Conservation (phyloP, 2,113 vertebrate species). For the Crotalus helleri region DNA sequence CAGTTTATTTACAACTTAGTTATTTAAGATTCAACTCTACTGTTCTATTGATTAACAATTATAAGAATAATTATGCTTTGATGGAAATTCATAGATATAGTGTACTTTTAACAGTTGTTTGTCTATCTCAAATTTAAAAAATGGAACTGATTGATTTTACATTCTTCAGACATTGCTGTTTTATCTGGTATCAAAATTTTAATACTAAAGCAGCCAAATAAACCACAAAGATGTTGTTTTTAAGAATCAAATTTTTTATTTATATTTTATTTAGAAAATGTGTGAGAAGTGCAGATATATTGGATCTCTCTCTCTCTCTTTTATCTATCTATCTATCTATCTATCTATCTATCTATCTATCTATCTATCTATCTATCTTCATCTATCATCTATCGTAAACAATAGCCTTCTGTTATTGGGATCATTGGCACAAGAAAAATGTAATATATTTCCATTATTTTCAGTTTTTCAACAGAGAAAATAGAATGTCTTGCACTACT, state of each 20-base stretch:
- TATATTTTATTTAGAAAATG: slow-evolving; percentile 42
- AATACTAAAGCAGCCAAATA: slow-evolving; percentile 38
- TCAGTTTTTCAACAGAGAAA: slow-evolving; percentile 36
- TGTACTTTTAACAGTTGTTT: not conserved
- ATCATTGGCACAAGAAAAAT: slow-evolving; percentile 46
- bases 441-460: slow-evolving; percentile 39
- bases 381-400: slow-evolving; percentile 34
- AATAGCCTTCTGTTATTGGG: slow-evolving; percentile 56
- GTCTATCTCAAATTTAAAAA: not conserved
- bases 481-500: slow-evolving; percentile 30
- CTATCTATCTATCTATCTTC: not conserved
- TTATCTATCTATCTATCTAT: not conserved
- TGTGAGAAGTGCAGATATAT: slow-evolving; percentile 55
- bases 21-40: not conserved
- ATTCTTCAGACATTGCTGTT: slow-evolving; percentile 34
- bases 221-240: slow-evolving; percentile 24
- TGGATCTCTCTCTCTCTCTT: slow-evolving; percentile 18
- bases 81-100: rapidly evolving
- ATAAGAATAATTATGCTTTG: not conserved
- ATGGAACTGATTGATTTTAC: slow-evolving; percentile 23
- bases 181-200: slow-evolving; percentile 46
- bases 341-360: not conserved
- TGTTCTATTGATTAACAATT: not conserved
- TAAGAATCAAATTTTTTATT: slow-evolving; percentile 67
- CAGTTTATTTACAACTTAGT: not conserved